A percentile compares a stretch with the other conserved stretches of the same genome.
Conservation (phyloP, 2,888 invertebrate genomes). For the Drosophila kambysellisi region DNA sequence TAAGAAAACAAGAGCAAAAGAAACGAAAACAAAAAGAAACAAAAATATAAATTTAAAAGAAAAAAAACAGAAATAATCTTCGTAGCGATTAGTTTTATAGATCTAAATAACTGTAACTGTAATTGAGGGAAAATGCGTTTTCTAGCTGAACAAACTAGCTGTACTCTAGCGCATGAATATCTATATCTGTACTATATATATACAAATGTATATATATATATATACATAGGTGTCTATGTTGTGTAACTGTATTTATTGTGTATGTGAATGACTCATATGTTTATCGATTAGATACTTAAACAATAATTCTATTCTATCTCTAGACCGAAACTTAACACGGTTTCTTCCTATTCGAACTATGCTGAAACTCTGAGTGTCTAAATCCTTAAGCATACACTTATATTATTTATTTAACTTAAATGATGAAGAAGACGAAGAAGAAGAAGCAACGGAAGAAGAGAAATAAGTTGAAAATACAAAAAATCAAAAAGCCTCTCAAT, state of each 20-base stretch:
- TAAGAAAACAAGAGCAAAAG: slow-evolving; percentile 27
- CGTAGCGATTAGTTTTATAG: slow-evolving; percentile 57
- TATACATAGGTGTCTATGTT: slow-evolving; percentile 46
- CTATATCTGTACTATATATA: slow-evolving; percentile 24
- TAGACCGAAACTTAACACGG: slow-evolving; percentile 57
- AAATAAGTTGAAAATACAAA: not conserved
- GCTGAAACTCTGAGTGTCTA: slow-evolving; percentile 78
- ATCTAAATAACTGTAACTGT: slow-evolving; percentile 43
- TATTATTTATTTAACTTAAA: slow-evolving; percentile 48
- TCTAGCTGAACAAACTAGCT: slow-evolving; percentile 76
- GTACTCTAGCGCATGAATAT: slow-evolving; percentile 52
- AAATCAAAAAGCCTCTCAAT: slow-evolving; percentile 4
- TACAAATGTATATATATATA: slow-evolving; percentile 25
- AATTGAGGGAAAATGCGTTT: slow-evolving; percentile 44
- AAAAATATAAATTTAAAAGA: slow-evolving; percentile 28
- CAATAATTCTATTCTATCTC: slow-evolving; percentile 33
- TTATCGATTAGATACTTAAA: slow-evolving; percentile 25
- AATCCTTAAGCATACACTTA: slow-evolving; percentile 53
- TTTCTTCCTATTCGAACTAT: slow-evolving; percentile 75
- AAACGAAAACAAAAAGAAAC: slow-evolving; percentile 14
- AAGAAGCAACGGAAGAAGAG: not conserved
- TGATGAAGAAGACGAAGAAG: not conserved
- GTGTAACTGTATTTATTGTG: slow-evolving; percentile 54
- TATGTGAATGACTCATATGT: slow-evolving; percentile 43
- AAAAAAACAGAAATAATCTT: slow-evolving; percentile 54